Base-by-base conservation (phyloP, 2,113 vertebrate genomes). In the Chaetorhynchus papuensis region DNA sequence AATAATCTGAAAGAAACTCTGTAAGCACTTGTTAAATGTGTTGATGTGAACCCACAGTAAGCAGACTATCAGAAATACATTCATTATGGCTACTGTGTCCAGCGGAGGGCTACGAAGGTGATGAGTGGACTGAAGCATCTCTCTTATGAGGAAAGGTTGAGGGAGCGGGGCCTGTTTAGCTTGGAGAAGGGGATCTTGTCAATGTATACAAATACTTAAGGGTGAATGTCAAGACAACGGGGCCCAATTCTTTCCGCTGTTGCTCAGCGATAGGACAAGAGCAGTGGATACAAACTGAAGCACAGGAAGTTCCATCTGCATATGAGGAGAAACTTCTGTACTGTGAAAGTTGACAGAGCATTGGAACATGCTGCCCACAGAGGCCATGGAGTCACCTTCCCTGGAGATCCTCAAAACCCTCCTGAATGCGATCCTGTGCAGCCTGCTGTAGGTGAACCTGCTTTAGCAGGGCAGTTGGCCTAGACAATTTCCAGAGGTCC, bases 41-140 rank as follows among this genome's bases (percentile, higher is more conserved):
- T 54, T 86, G 19, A 56, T 37, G 64, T 72, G 75, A 87, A 11
- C 41, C 69, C n/a, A 42, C 18, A 57, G 64, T 65, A 63, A 72
- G 26, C 11, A 94, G 35, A 20, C 56, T 64, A 7, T 30, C 50
- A 60, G 53, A 92, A 91, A 28, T 56, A 27, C 14, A 35, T 87
- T 63, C 11, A 31, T 83, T 56, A 13, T 42, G 54, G 23, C 21
- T 61, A 3, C 17, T 69, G 4, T 76, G 54, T 69, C 41, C 54
- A 42, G 39, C 0, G 4, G 39, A 53, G 49, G 35, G 16, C 61
- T 35, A 5, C 0, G 0, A 69, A 33, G 18, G 16, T 47, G 15
- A 1, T 61, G 26, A 49, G 39, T 26, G 45, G 11, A 41, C 26
- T 61, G n/a, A 22, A 49, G 8, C n/a, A 61, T 76, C 21, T 65